These are phyloP conservation scores for Chelon auratus DNA, from an alignment of 2,797 vertebrate genomes.

Conservation along the genomic window DNA sequence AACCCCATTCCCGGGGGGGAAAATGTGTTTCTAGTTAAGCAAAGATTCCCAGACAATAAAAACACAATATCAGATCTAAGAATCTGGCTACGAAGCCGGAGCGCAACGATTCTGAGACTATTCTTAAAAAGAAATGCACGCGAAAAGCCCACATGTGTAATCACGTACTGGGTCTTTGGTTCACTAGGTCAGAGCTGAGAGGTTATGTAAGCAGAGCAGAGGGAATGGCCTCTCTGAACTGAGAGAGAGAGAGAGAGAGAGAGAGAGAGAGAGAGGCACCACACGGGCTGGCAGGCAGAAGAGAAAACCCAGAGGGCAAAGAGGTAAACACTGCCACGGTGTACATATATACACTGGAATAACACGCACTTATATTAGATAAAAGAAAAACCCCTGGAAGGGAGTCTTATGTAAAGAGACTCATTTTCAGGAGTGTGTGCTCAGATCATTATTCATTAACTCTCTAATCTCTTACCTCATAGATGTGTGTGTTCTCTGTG, in stretches of 20 bases:
- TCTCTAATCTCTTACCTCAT: conserved; percentile 46
- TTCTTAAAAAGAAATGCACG: conserved; percentile 22
- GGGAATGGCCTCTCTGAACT: conserved; percentile 59
- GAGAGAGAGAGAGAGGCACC: conserved; percentile 33
- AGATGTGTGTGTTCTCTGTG: background rate
- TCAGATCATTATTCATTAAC: conserved; percentile 65
- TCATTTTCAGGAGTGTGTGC: conserved; percentile 45
- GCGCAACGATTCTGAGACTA: background rate
- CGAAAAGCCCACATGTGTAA: conserved; percentile 31
- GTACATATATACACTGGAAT: background rate
- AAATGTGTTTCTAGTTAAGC: conserved; percentile 45
- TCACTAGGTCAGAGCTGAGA: conserved; percentile 65
- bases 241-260: background rate
- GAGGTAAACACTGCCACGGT: conserved; percentile 44
- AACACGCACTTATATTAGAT: no score
- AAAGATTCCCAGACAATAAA: conserved; percentile 37
- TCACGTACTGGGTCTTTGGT: conserved; percentile 51
- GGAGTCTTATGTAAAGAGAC: conserved; percentile 43
- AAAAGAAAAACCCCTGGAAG: conserved; percentile 28
- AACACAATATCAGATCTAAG: conserved; percentile 33
- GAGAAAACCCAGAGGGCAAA: conserved; percentile 34
- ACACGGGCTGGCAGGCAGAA: conserved; percentile 39
- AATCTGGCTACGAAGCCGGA: conserved; percentile 8
- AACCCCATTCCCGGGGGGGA: conserved; percentile 31
- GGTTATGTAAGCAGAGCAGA: conserved; percentile 65